These are phyloP conservation scores for Catagonus wagneri DNA, from an alignment of 2,113 vertebrate species.

Conservation along the genomic window DNA sequence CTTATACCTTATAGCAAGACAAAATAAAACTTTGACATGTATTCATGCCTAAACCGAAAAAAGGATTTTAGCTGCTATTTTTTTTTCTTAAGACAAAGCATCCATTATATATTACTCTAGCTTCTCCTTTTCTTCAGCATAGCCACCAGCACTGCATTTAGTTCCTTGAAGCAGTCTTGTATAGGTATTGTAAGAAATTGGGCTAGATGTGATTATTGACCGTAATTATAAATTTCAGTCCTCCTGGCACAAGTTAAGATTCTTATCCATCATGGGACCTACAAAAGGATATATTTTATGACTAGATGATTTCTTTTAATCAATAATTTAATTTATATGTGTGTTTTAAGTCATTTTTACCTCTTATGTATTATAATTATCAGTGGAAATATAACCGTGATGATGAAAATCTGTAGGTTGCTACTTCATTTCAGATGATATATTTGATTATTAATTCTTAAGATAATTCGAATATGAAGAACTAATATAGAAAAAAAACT, in stretches of 20 bases:
- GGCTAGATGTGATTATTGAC: not conserved
- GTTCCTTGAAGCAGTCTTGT: not conserved
- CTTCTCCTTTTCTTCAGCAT: not conserved
- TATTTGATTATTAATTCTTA: not conserved
- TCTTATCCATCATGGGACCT: not conserved
- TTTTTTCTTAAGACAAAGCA: not conserved
- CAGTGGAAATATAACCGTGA: not conserved
- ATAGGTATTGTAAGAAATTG: not conserved
- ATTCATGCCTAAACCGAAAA: not conserved
- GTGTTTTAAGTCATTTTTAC: not conserved
- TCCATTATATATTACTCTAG: not conserved
- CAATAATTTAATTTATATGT: not conserved
- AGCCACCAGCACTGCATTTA: not conserved
- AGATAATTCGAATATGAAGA: not conserved
- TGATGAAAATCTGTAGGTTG: not conserved
- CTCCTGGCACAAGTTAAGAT: not conserved
- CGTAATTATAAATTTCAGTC: not conserved
- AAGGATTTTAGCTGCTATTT: not conserved
- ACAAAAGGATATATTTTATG: not conserved
- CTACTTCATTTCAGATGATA: not conserved
- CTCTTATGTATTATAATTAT: not conserved
- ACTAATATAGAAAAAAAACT: not conserved
- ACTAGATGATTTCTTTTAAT: not conserved
- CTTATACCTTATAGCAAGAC: not conserved
- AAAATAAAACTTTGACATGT: not conserved